phyloP scores from a whole-genome alignment of 1,140 invertebrate genomes.

The Cydia strobilella region DNA sequence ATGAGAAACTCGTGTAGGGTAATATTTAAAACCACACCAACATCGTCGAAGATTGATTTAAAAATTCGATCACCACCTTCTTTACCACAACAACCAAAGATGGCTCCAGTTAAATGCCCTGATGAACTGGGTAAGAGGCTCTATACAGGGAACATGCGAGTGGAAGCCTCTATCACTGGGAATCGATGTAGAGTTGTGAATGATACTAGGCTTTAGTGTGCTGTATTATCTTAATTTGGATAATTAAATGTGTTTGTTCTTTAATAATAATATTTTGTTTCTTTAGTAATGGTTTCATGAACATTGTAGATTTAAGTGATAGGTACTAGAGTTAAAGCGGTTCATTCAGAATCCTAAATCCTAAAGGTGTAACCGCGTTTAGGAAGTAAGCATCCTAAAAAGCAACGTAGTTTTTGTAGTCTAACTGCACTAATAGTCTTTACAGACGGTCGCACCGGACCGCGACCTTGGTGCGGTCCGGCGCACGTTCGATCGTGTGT shows the following conservation, averaged over 20 bases:
- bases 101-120: conserved; percentile 30
- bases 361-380: too few species aligned
- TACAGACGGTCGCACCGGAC: too few species aligned
- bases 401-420: too few species aligned
- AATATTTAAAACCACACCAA: conserved; percentile 52
- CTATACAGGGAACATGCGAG: conserved; percentile 44
- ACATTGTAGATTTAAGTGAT: too few species aligned
- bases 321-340: too few species aligned
- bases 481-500: too few species aligned
- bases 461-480: too few species aligned
- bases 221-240: background rate
- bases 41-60: conserved; percentile 37
- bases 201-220: background rate
- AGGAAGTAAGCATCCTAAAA: too few species aligned
- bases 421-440: too few species aligned
- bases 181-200: background rate
- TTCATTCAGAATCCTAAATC: too few species aligned
- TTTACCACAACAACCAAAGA: conserved; percentile 29
- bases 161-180: conserved; percentile 34
- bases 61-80: conserved; percentile 35
- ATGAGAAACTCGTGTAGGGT: conserved; percentile 47
- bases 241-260: background rate
- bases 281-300: too few species aligned
- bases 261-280: too few species aligned
- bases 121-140: conserved; percentile 40